phyloP scores from a whole-genome alignment of 2,888 invertebrate genomes.

The Suillia variegata region DNA sequence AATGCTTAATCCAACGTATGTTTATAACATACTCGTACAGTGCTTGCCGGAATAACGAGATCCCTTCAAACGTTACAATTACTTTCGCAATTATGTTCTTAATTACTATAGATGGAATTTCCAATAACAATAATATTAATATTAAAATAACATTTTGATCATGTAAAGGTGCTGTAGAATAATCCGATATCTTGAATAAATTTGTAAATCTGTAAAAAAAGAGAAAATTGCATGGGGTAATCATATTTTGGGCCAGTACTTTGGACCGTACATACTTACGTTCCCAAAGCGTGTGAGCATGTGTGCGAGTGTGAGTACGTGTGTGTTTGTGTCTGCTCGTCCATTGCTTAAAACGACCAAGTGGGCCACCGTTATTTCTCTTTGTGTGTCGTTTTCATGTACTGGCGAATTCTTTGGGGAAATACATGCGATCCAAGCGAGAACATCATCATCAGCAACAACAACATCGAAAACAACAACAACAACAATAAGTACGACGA shows the following conservation, averaged over 20 bases:
- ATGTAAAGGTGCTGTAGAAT: no score
- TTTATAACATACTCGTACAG: no score
- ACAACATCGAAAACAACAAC: conserved; percentile 28
- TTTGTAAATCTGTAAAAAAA: no score
- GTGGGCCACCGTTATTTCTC: conserved; percentile 20
- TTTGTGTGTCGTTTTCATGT: conserved; percentile 31
- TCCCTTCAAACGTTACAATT: no score
- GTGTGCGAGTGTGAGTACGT: conserved; percentile 23
- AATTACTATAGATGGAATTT: no score
- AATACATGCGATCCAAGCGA: conserved; percentile 54
- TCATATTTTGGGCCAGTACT: no score
- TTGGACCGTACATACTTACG: neutral
- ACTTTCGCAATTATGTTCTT: no score
- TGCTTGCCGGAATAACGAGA: no score
- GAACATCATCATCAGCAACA: conserved; percentile 55
- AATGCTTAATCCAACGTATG: neutral
- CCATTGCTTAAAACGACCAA: conserved; percentile 36
- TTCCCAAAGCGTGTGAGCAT: neutral
- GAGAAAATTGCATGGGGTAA: no score
- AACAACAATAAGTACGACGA: conserved; percentile 27
- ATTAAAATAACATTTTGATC: no score
- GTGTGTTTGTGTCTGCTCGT: conserved; percentile 40
- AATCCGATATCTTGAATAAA: no score
- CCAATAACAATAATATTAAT: no score
- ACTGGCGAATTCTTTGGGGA: conserved; percentile 50